These are phyloP conservation scores for Caenorhabditis parvicauda DNA, from an alignment of 2,888 invertebrate genomes.

Conservation along the genomic window DNA sequence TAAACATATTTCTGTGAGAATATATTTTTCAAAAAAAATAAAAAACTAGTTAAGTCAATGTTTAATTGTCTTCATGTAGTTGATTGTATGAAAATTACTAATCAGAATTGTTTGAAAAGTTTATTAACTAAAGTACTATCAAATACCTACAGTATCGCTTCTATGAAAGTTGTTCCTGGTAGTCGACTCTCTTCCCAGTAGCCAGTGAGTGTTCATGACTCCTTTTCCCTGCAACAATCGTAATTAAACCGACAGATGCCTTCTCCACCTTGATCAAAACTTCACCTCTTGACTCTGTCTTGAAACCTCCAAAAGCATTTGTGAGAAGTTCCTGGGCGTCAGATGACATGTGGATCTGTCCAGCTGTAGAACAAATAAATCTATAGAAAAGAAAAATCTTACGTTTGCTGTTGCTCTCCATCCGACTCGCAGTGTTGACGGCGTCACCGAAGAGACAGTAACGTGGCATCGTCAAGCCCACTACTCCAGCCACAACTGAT, in stretches of 20 bases:
- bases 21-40: too few species aligned
- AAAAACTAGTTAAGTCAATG: too few species aligned
- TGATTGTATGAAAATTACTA: too few species aligned
- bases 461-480: constrained; percentile 52
- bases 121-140: too few species aligned
- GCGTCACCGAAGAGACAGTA: constrained; percentile 49
- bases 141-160: too few species aligned
- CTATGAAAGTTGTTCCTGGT: too few species aligned
- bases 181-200: too few species aligned
- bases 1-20: too few species aligned
- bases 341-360: constrained; percentile 17
- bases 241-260: neutral
- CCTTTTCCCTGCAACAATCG: constrained; percentile 42
- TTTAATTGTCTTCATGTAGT: too few species aligned
- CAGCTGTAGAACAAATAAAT: constrained; percentile 6
- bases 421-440: constrained; percentile 46
- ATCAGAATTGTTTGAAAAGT: too few species aligned
- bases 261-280: constrained; percentile 46
- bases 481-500: constrained; percentile 49
- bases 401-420: constrained; percentile 49
- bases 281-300: constrained; percentile 33
- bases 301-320: constrained; percentile 5
- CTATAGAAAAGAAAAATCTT: neutral
- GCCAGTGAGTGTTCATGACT: constrained; percentile 48
- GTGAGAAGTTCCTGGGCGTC: constrained; percentile 12